Base-by-base conservation (phyloP, 2,113 vertebrate genomes). In the Triplophysa tibetana region DNA sequence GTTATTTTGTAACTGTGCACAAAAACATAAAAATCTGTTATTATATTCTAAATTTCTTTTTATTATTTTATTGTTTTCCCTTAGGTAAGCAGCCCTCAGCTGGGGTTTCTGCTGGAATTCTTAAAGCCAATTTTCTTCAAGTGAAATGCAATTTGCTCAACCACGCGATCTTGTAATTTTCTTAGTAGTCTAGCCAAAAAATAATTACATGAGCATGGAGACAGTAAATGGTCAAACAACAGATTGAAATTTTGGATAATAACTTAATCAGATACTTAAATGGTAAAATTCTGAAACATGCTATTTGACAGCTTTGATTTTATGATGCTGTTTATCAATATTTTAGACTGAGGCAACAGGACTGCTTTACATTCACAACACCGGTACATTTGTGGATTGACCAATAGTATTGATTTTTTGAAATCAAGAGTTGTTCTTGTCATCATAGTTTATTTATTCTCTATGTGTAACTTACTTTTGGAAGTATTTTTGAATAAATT, bases 31-130 rank as follows among this genome's bases (percentile, higher is more conserved):
- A 29, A 29, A 29, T 29, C 2, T 29, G 26, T 29, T 29, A 3
- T 64, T 24, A 76, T 65, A 76, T 64, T 23, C 52, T 8, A 52
- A 29, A 64, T 50, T 23, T 33, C 24, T 52, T 63, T 76, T 29
- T 76, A 64, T 64, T 50, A 45, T 76, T 76, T 64, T 61, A 60
- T 64, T n/a, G n/a, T n/a, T n/a, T n/a, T n/a, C n/a, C n/a, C 61
- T 62, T 58, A 61, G 72, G 38, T 48, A 48, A 54, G 29, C 61
- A 76, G 61, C 13, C 52, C 43, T 64, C 58, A 61, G 56, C 38
- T 75, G 21, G 38, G 60, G 52, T n/a, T 50, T 64, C 23, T 52
- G 41, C 61, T 43, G 54, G 54, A 24, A 21, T 38, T 63, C 74
- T 76, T 64, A 64, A 21, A 33, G 41, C 41, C 60, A 63, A 64